Conservation (phyloP, 2,888 invertebrate genomes). For the Caenorhabditis sulstoni region DNA sequence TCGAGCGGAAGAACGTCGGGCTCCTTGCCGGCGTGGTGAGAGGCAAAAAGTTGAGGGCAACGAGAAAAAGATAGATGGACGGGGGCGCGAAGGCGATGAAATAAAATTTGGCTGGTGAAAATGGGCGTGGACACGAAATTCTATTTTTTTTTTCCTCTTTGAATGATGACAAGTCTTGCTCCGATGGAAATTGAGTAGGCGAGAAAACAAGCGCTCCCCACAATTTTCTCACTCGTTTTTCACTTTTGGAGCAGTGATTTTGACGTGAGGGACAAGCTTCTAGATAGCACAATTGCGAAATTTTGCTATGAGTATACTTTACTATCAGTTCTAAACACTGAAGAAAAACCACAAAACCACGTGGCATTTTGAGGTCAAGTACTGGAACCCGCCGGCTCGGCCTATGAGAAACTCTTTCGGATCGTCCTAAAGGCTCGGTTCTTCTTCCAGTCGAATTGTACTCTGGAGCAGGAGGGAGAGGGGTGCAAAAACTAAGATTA, state of each 20-base stretch:
- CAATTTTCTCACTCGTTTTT: constrained; percentile 19
- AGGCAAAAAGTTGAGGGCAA: neutral
- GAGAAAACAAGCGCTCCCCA: constrained; percentile 28
- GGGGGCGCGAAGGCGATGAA: constrained; percentile 31
- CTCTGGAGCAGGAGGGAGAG: too few relatives aligned
- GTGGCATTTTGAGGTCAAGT: too few relatives aligned
- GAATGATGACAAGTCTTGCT: constrained; percentile 45
- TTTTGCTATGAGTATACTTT: too few relatives aligned
- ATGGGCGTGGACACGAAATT: constrained; percentile 32
- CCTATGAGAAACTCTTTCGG: too few relatives aligned
- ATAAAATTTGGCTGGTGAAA: constrained; percentile 43
- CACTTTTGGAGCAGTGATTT: neutral
- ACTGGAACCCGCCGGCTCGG: too few relatives aligned
- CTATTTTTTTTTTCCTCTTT: constrained; percentile 33
- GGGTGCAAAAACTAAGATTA: neutral
- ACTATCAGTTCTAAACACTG: too few relatives aligned
- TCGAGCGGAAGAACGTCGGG: constrained; percentile 49
- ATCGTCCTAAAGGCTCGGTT: too few relatives aligned
- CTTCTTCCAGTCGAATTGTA: too few relatives aligned
- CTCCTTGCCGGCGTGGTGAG: too few relatives aligned
- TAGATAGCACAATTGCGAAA: too few relatives aligned
- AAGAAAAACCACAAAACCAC: too few relatives aligned
- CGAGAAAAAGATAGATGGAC: constrained; percentile 9
- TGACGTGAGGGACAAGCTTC: too few relatives aligned
- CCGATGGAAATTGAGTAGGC: constrained; percentile 48